A percentile compares a stretch with the other conserved stretches of the same genome.
Conservation (phyloP, 2,797 vertebrate genomes). For the Molossus molossus region DNA sequence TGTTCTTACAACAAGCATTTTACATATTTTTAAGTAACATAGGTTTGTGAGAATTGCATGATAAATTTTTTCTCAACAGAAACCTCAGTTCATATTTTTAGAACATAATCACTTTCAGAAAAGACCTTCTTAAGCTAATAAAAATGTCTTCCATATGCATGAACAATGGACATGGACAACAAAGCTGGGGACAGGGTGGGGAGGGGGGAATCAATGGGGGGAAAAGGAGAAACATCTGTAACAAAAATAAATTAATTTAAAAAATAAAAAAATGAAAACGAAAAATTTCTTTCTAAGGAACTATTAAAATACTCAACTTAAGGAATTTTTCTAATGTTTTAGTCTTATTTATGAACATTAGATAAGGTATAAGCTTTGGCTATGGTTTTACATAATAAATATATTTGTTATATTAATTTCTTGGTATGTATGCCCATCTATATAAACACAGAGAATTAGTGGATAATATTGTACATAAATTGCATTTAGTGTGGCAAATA, state of each 20-base stretch:
- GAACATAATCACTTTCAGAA: neutral
- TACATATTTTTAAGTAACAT: neutral
- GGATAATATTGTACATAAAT: neutral
- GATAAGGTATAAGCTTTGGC: neutral
- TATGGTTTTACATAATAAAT: neutral
- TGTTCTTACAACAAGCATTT: neutral
- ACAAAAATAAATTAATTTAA: no score
- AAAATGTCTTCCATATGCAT: neutral
- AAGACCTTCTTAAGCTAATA: neutral
- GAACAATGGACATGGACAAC: no score
- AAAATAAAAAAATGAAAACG: no score
- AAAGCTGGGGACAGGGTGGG: no score
- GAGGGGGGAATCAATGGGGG: no score
- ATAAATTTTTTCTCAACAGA: slow-evolving; percentile 12
- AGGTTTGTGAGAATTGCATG: neutral
- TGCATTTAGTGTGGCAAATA: neutral
- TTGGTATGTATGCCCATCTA: neutral
- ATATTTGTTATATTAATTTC: neutral
- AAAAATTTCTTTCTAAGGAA: neutral
- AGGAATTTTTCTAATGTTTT: neutral
- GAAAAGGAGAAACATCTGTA: no score
- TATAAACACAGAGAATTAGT: neutral
- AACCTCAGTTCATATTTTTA: slow-evolving; percentile 11
- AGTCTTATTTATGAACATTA: neutral
- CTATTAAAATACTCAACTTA: slow-evolving; percentile 25